Conservation (phyloP, 2,797 vertebrate genomes). For the Melanotaenia trifasciata region DNA sequence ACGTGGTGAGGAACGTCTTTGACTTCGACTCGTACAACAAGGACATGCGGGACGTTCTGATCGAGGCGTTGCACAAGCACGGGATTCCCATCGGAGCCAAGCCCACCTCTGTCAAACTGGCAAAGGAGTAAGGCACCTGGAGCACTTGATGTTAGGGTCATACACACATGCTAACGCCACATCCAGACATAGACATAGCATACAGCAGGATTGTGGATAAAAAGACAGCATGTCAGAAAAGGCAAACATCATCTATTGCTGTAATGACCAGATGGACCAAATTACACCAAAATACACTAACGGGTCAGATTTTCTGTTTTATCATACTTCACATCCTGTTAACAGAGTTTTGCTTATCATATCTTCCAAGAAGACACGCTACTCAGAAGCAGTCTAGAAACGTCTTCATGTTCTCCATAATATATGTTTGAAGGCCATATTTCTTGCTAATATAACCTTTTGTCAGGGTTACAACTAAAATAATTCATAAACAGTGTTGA, state of each 20-base stretch:
- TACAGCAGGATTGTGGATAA: neutral
- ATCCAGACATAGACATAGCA: conserved; percentile 2
- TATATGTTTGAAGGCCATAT: neutral
- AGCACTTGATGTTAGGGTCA: conserved; percentile 20
- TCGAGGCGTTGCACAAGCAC: conserved; percentile 91
- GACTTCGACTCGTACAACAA: conserved; percentile 99
- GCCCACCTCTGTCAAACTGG: conserved; percentile 90
- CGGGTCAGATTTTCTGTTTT: neutral
- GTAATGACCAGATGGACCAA: neutral
- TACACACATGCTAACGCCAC: conserved; percentile 25
- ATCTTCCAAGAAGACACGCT: neutral
- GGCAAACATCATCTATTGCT: neutral
- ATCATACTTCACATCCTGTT: neutral
- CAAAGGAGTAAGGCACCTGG: conserved; percentile 94
- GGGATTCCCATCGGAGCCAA: conserved; percentile 97
- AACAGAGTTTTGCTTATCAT: neutral
- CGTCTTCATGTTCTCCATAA: neutral
- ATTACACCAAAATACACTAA: neutral
- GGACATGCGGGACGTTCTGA: conserved; percentile 90
- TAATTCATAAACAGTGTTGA: neutral
- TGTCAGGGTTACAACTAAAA: neutral
- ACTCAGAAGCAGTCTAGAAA: neutral
- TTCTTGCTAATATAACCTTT: neutral
- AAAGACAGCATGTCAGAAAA: neutral
- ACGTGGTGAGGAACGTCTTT: conserved; percentile 95